A percentile compares a stretch with the other conserved stretches of the same genome.
Conservation (phyloP, 2,888 invertebrate genomes). For the Hermaeophaga mercurialis region DNA sequence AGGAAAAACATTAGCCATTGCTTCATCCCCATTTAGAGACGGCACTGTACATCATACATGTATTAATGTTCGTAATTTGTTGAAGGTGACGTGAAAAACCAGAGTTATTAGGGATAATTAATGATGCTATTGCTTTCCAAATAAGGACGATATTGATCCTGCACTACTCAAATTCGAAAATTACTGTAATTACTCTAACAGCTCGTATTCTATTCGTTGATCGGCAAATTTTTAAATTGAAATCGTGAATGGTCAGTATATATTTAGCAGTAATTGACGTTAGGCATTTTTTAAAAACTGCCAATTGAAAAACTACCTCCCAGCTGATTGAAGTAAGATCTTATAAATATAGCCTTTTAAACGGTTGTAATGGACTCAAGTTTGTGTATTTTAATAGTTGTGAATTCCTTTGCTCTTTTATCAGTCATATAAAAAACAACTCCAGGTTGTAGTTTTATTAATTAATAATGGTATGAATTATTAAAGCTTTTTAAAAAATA, state of each 20-base stretch:
- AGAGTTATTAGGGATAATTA: slow-evolving; percentile 28
- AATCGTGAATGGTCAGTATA: slow-evolving; percentile 18
- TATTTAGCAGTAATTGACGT: slow-evolving; percentile 11
- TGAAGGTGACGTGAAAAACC: slow-evolving; percentile 28
- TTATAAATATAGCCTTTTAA: not conserved
- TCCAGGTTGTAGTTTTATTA: too few relatives aligned
- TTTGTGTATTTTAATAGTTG: too few relatives aligned
- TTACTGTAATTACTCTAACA: slow-evolving; percentile 20
- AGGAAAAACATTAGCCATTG: too few relatives aligned
- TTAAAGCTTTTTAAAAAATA: too few relatives aligned
- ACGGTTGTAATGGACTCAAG: not conserved
- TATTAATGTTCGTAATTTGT: slow-evolving; percentile 30
- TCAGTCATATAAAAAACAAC: too few relatives aligned
- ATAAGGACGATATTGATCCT: slow-evolving; percentile 25
- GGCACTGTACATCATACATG: slow-evolving; percentile 22
- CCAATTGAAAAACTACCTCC: not conserved
- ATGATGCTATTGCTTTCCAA: slow-evolving; percentile 27
- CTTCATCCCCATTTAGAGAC: not conserved
- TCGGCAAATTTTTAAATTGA: slow-evolving; percentile 20
- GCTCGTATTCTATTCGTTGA: slow-evolving; percentile 11
- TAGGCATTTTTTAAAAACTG: not conserved
- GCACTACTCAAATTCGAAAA: slow-evolving; percentile 17
- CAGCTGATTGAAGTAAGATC: slow-evolving; percentile 2
- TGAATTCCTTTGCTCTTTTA: too few relatives aligned
- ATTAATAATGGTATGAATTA: too few relatives aligned